Base-by-base conservation (phyloP, 2,888 invertebrate species). In the Morpho helenor region DNA sequence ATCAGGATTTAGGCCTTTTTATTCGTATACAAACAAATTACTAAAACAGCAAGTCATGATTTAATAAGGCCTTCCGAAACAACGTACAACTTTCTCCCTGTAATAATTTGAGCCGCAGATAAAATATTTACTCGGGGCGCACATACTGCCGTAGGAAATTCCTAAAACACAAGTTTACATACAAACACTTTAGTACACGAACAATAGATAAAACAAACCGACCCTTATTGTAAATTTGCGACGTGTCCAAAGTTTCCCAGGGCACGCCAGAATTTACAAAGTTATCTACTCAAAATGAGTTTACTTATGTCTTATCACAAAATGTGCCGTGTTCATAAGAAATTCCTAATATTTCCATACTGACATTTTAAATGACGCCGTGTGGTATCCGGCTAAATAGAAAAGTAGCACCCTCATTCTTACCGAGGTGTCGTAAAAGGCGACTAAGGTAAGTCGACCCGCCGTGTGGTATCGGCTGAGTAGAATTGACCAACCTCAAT, bases 141-240 rank as follows among this genome's bases (percentile, higher is more conserved):
- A 40, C 39, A 22, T 42, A 47, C 41, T 22, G 45, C 40, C 8
- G 22, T 31, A 43, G 48, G 31, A 31, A 54, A 43, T 49, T 42
- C 31, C 52, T 53, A 57, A 53, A 60, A 58, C 58, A 56, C 58
- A 60, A 58, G 60, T 58, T 60, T 49, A 44, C 39, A 39, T 49
- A 63, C 56, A 61, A 61, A 51, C 61, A 61, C 51, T 51, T 45
- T 10, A 1, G 45, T 52, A 52, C 56, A 58, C 49, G 56, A 61
- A 63, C 63, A 59, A 61, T 61, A 61, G 61, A 61, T 63, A 61
- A 63, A 56, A 61, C 61, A 57, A 52, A 57, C 52, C 49, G 51
- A 49, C 54, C 61, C 61, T 63, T 61, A 63, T 59, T 61, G 59
- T 56, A 57, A 60, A 57, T 60, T 57, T 60, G 59, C 53, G 56